These are phyloP conservation scores for Heliconius eleuchia DNA, from an alignment of 1,140 invertebrate species.

Conservation along the genomic window DNA sequence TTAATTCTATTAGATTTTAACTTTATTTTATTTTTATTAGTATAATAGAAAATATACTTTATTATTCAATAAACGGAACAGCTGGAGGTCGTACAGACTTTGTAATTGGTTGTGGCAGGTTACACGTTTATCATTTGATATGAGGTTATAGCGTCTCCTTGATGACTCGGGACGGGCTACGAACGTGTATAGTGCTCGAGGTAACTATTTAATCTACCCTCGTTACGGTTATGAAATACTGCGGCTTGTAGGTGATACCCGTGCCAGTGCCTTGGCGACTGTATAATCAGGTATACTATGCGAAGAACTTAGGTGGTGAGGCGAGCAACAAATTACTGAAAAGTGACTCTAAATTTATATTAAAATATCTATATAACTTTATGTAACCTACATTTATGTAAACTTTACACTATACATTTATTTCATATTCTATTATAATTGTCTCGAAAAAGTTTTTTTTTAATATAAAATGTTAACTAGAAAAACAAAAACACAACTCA, in stretches of 20 bases:
- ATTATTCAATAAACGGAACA: conserved; percentile 20
- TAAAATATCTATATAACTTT: not conserved
- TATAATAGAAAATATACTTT: not conserved
- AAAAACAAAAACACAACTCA: not conserved
- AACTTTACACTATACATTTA: not conserved
- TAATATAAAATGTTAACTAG: not conserved
- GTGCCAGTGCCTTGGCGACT: conserved; percentile 11
- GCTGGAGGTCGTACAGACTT: conserved; percentile 21
- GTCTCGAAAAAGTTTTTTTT: not conserved
- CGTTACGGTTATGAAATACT: conserved; percentile 42
- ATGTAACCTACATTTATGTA: not conserved
- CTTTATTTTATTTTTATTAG: not conserved
- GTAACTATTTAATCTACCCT: conserved; percentile 40
- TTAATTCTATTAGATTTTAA: not conserved
- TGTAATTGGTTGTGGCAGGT: conserved; percentile 42
- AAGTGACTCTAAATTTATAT: not conserved
- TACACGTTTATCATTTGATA: conserved; percentile 44
- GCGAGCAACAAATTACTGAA: conserved; percentile 9
- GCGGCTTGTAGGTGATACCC: conserved; percentile 32
- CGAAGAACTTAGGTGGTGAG: conserved; percentile 14
- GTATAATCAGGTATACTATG: conserved; percentile 28
- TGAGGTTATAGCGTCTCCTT: conserved; percentile 40
- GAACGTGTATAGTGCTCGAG: conserved; percentile 32
- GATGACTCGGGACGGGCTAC: conserved; percentile 38
- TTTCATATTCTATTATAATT: no score